phyloP scores from a whole-genome alignment of 2,113 vertebrate species.

The Myiagra hebetior region DNA sequence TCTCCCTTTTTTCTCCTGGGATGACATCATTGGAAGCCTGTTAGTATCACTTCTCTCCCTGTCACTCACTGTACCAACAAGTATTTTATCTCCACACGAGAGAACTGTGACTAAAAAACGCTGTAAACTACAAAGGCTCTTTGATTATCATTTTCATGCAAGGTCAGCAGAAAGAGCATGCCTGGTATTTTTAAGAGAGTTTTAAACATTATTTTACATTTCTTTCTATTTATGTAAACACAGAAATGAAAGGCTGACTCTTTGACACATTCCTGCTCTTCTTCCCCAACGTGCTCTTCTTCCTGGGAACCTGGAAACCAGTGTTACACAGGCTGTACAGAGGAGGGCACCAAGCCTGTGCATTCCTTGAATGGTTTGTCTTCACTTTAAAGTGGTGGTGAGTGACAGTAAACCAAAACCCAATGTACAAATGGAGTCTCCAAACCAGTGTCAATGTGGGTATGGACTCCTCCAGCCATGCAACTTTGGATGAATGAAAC shows the following conservation, averaged over 20 bases:
- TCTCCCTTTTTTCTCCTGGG: background rate
- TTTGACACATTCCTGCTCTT: background rate
- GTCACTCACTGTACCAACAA: background rate
- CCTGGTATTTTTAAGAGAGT: background rate
- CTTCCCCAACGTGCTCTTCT: accelerated
- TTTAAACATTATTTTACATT: background rate
- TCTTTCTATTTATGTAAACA: background rate
- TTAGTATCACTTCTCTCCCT: background rate
- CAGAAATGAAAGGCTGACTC: background rate
- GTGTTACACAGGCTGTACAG: background rate
- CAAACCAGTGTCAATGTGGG: background rate
- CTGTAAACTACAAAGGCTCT: constrained; percentile 20
- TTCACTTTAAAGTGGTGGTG: background rate
- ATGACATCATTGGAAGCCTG: background rate
- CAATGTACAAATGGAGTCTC: background rate
- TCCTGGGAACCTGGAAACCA: background rate
- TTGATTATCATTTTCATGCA: constrained; percentile 18
- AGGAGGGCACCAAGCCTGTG: background rate
- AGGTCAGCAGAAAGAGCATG: constrained; percentile 13
- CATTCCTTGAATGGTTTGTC: background rate
- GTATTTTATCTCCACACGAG: background rate
- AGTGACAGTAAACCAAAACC: background rate
- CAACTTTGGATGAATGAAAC: background rate
- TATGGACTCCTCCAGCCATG: background rate
- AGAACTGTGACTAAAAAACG: background rate